A percentile compares a stretch with the other conserved stretches of the same genome.
These are phyloP conservation scores for Lacerta viridis DNA, from an alignment of 2,797 vertebrate species.

Conservation along the genomic window DNA sequence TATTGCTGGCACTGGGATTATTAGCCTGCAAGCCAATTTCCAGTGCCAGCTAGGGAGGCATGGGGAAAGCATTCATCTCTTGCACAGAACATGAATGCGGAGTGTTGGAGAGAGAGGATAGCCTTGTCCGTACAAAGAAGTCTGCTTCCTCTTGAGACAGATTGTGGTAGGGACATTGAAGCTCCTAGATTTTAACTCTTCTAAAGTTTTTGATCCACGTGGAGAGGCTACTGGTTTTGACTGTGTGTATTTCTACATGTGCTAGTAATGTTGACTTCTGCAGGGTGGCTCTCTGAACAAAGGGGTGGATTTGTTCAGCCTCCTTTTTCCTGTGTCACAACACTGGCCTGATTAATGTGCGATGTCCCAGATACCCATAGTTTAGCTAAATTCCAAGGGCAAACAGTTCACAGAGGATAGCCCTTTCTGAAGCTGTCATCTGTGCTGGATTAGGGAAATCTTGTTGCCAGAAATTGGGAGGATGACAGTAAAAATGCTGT, in stretches of 20 bases:
- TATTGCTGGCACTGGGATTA: neutral
- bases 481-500: neutral
- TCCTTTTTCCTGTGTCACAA: neutral
- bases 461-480: neutral
- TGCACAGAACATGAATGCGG: neutral
- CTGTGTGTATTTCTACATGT: neutral
- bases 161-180: neutral
- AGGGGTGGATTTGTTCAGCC: neutral
- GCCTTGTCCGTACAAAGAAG: neutral
- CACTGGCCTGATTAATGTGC: neutral
- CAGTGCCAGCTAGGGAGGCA: neutral
- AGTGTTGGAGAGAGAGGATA: neutral
- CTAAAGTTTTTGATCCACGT: neutral
- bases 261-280: neutral
- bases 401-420: neutral
- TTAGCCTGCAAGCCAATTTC: neutral
- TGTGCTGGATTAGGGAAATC: neutral
- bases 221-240: neutral
- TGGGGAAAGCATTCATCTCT: neutral
- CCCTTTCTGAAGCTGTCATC: neutral
- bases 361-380: neutral
- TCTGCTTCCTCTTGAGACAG: neutral
- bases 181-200: neutral
- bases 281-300: neutral
- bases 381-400: neutral